Evolutionary conservation across 2,113 vertebrate species (phyloP), one percentile per base, ranked within the genome.

Genomic region (Bambusicola thoracicus): DNA sequence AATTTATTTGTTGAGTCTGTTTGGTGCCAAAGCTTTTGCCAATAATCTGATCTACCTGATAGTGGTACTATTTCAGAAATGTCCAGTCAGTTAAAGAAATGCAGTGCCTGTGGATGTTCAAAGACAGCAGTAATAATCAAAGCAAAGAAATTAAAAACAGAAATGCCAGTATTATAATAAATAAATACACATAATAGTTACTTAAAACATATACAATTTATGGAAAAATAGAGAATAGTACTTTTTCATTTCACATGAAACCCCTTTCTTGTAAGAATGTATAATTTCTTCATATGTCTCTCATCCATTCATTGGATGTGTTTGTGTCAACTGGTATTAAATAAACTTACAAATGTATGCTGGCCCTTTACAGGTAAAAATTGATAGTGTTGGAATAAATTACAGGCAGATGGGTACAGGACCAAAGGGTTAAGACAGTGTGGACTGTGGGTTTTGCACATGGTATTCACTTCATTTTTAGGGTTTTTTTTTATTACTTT

Each of bases 1-100:
- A 97, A 98, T 97, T 94, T 97, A 95, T 98, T 98, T 98, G 98
- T 98, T 98, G 98, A 98, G 97, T 98, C 97, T 98, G 92, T 97
- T 96, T 11, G 58, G 98, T 98, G 97, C 97, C 97, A 97, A 95
- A 96, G 89, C 94, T 97, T 95, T 96, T 97, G 98, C 97, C 97
- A 98, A 96, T 96, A 97, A 97, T 98, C 95, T 96, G 97, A 98
- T 98, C 94, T 95, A 97, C 97, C 97, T 98, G 98, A 98, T 98
- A 98, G 91, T 95, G 87, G 92, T 96, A 94, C 95, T 97, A 97
- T 98, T 97, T 98, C 97, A 98, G 96, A 97, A 97, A 98, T 93
- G 90, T 93, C 88, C 87, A 59, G 89, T 93, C 92, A 93, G 94
- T 92, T 95, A 97, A 95, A 95, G 90, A 96, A 95, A 96, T 75